phyloP scores from a whole-genome alignment of 2,797 vertebrate species.

The Pteronotus mesoamericanus region DNA sequence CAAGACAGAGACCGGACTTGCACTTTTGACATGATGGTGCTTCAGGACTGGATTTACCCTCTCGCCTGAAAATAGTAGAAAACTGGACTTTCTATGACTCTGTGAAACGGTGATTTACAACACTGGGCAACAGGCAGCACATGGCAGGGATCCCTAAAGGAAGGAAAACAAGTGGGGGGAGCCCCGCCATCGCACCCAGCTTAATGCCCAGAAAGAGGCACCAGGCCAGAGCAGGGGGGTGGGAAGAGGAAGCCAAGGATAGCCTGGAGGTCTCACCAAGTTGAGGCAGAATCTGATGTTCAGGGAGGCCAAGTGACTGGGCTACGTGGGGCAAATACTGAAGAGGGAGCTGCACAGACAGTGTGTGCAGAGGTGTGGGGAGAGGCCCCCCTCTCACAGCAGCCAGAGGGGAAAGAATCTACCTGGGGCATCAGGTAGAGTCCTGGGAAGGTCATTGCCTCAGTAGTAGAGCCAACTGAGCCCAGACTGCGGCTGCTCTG shows the following conservation, averaged over 20 bases:
- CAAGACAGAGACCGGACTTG: background rate
- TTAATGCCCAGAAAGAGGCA: background rate
- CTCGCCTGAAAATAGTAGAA: background rate
- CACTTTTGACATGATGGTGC: background rate
- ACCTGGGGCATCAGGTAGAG: fast-evolving
- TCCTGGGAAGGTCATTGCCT: background rate
- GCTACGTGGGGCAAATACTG: background rate
- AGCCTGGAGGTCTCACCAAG: background rate
- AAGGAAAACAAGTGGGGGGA: background rate
- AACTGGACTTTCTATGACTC: background rate
- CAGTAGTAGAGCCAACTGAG: background rate
- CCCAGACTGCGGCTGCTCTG: background rate
- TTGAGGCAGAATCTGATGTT: background rate
- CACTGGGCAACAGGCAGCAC: background rate
- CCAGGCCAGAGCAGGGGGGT: background rate
- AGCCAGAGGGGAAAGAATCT: background rate
- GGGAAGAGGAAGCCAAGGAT: background rate
- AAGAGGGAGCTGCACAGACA: background rate
- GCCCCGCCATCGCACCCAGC: fast-evolving
- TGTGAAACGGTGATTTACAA: background rate
- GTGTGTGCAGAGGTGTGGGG: fast-evolving
- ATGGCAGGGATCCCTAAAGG: background rate
- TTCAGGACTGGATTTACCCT: background rate
- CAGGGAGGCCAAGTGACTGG: background rate
- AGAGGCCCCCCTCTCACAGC: background rate